Percentiles rank a stretch among this genome's conserved stretches.
Conservation (phyloP, 2,888 invertebrate genomes). For the Coecobrya sp. region DNA sequence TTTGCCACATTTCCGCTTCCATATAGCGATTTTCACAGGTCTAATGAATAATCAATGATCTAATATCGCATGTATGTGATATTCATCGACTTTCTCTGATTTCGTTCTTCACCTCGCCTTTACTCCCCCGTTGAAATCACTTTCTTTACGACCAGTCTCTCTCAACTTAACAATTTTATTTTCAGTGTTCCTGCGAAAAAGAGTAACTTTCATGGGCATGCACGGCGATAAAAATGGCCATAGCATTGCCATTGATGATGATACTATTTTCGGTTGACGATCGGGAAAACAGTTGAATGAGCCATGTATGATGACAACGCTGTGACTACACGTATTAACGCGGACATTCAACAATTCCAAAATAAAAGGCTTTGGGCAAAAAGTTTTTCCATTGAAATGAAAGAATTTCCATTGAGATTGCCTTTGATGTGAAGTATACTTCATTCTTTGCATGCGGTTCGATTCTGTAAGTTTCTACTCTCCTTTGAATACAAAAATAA, state of each 20-base stretch:
- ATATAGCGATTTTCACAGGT: conserved; percentile 42
- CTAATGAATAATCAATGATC: conserved; percentile 70
- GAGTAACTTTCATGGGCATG: conserved; percentile 30
- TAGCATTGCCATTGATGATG: conserved; percentile 11
- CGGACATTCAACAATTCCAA: conserved; percentile 34
- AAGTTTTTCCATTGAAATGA: conserved; percentile 70
- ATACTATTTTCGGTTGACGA: conserved; percentile 23
- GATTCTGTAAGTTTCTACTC: background rate
- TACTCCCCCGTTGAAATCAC: conserved; percentile 25
- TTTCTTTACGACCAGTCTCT: conserved; percentile 17
- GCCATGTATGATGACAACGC: background rate
- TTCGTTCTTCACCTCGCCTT: conserved; percentile 27
- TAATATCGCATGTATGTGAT: conserved; percentile 50
- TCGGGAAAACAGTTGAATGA: conserved; percentile 19
- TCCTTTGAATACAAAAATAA: background rate
- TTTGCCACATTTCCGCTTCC: background rate
- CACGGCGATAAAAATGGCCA: conserved; percentile 41
- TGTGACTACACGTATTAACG: conserved; percentile 8
- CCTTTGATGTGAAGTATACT: conserved; percentile 68
- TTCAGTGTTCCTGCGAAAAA: conserved; percentile 21
- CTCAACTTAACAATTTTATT: conserved; percentile 3
- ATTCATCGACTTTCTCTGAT: conserved; percentile 31
- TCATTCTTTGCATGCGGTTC: conserved; percentile 10
- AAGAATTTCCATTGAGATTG: conserved; percentile 76
- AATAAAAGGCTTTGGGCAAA: conserved; percentile 40